phyloP scores from a whole-genome alignment of 2,888 invertebrate species.

The Sycophila texana region DNA sequence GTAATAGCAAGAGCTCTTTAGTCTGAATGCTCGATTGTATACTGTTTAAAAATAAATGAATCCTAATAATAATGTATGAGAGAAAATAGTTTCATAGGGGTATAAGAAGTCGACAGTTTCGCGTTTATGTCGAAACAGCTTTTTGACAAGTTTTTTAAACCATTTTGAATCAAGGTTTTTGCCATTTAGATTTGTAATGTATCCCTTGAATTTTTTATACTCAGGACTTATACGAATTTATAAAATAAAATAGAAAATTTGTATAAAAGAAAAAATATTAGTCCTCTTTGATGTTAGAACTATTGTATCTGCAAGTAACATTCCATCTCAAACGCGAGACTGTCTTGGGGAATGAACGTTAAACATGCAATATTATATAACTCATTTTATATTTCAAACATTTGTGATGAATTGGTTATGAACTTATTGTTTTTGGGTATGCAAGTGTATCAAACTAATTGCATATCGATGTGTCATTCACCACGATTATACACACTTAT shows the following conservation, averaged over 20 bases:
- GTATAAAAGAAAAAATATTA: slow-evolving; percentile 46
- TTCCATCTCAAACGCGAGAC: slow-evolving; percentile 53
- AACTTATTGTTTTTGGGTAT: slow-evolving; percentile 39
- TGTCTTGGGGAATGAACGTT: slow-evolving; percentile 52
- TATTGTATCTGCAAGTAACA: slow-evolving; percentile 33
- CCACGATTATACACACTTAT: slow-evolving; percentile 53
- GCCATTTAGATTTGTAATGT: slow-evolving; percentile 40
- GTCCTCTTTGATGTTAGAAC: slow-evolving; percentile 16
- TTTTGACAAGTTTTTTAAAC: slow-evolving; percentile 39
- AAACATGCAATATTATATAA: slow-evolving; percentile 46
- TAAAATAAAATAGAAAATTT: slow-evolving; percentile 32
- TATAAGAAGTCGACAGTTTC: slow-evolving; percentile 48
- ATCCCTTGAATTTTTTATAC: slow-evolving; percentile 45
- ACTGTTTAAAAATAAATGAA: slow-evolving; percentile 40
- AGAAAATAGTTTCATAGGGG: slow-evolving; percentile 44
- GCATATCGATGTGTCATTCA: slow-evolving; percentile 58
- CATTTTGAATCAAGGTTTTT: slow-evolving; percentile 50
- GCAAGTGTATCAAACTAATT: slow-evolving; percentile 44
- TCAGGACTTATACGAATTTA: slow-evolving; percentile 40
- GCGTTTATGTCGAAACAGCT: slow-evolving; percentile 53
- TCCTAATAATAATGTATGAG: slow-evolving; percentile 38
- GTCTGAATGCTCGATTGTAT: slow-evolving; percentile 35
- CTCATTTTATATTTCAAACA: slow-evolving; percentile 41
- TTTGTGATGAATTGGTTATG: slow-evolving; percentile 39
- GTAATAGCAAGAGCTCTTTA: slow-evolving; percentile 15